Percentiles rank a stretch among this genome's conserved stretches.
These are phyloP conservation scores for Conus ventricosus DNA, from an alignment of 1,140 invertebrate genomes.

Conservation along the genomic window DNA sequence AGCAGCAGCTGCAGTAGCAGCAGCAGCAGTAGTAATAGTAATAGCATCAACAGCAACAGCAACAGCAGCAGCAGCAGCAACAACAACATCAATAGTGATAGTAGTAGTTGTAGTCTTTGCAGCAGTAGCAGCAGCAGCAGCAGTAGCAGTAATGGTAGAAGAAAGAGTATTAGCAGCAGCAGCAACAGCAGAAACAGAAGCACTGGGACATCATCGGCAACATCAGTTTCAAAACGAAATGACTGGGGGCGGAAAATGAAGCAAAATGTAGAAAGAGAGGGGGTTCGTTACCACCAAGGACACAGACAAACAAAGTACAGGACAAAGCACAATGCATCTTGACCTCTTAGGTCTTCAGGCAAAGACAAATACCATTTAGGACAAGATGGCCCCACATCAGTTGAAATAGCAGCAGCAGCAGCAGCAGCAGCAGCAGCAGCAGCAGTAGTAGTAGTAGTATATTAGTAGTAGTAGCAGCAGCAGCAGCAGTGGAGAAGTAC, in stretches of 20 bases:
- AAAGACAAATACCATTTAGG: not conserved
- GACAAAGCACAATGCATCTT: too few species aligned
- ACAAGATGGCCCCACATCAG: not conserved
- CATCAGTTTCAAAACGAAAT: too few species aligned
- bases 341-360: too few species aligned
- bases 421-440: not conserved
- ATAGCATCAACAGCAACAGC: conserved; percentile 15
- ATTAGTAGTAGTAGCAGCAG: conserved; percentile 13
- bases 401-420: conserved; percentile 31
- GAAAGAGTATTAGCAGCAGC: too few species aligned
- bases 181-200: too few species aligned
- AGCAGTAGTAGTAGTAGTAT: not conserved
- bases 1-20: too few species aligned
- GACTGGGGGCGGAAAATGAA: too few species aligned
- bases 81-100: conserved; percentile 16
- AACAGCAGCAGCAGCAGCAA: conserved; percentile 11
- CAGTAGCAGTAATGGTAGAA: too few species aligned
- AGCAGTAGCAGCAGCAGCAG: conserved; percentile 8
- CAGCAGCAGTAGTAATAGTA: not conserved
- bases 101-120: not conserved
- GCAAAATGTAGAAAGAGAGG: too few species aligned
- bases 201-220: too few species aligned
- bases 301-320: too few species aligned
- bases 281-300: too few species aligned
- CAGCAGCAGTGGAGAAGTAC: not conserved